Conservation (phyloP, 2,113 vertebrate species). For the Pholis gunnellus region DNA sequence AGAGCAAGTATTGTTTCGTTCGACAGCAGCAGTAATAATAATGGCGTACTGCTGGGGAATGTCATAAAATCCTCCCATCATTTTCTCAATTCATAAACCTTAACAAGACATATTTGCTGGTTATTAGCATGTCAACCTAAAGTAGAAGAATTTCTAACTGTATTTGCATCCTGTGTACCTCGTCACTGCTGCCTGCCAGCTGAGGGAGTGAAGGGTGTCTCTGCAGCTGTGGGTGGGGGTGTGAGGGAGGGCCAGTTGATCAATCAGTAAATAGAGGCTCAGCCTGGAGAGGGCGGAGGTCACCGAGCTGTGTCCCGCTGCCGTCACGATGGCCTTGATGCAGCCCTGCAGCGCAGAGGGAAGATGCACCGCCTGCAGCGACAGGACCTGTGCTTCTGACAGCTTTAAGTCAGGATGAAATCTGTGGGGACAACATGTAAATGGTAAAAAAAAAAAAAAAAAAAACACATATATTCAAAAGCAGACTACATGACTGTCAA, state of each 20-base stretch:
- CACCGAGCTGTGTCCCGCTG: slow-evolving; percentile 89
- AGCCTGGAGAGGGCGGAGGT: slow-evolving; percentile 88
- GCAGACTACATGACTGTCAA: slow-evolving; percentile 10
- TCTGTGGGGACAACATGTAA: slow-evolving; percentile 71
- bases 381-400: slow-evolving; percentile 84
- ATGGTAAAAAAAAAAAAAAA: background rate
- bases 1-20: slow-evolving; percentile 13
- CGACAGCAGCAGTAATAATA: slow-evolving; percentile 26
- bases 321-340: slow-evolving; percentile 84
- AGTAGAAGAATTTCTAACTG: background rate
- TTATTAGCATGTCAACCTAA: background rate
- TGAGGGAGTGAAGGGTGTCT: slow-evolving; percentile 80
- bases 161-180: slow-evolving; percentile 82
- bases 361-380: slow-evolving; percentile 83
- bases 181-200: slow-evolving; percentile 88
- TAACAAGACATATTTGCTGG: slow-evolving; percentile 20
- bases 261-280: slow-evolving; percentile 90
- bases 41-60: background rate
- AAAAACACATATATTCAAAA: slow-evolving; percentile 4
- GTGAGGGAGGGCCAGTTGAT: slow-evolving; percentile 85
- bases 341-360: slow-evolving; percentile 87
- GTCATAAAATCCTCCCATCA: slow-evolving; percentile 10
- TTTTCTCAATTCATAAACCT: slow-evolving; percentile 31
- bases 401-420: slow-evolving; percentile 87
- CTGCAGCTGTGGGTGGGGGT: slow-evolving; percentile 75